Evolutionary conservation across 1,140 invertebrate species (phyloP).

Genomic region (Melipona quadrifasciata): DNA sequence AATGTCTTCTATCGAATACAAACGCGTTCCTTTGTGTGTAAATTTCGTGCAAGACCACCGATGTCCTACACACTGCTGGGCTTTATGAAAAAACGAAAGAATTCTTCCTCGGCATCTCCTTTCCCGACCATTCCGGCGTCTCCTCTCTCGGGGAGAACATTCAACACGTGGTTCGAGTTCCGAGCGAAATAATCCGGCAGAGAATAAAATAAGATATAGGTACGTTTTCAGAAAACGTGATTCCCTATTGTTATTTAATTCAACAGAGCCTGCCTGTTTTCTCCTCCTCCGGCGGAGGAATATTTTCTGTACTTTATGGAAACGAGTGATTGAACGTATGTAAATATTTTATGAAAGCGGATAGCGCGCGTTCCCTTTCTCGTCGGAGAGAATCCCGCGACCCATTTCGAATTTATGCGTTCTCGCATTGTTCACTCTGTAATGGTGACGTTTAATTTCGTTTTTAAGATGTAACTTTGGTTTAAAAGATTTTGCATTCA

Average conservation of each 20-base stretch:
- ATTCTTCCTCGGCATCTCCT: constrained; percentile 29
- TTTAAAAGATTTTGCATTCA: no score
- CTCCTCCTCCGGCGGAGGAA: background rate
- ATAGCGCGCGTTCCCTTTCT: no score
- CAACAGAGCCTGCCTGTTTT: background rate
- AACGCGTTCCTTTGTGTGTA: constrained; percentile 66
- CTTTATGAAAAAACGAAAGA: constrained; percentile 48
- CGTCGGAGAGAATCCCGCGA: no score
- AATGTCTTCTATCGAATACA: constrained; percentile 38
- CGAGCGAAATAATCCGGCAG: background rate
- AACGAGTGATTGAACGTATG: background rate
- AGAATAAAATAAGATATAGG: background rate
- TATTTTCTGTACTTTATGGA: background rate
- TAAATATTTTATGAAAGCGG: background rate
- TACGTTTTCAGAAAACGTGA: background rate
- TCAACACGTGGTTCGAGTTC: background rate
- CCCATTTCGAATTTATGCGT: no score
- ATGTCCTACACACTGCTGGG: constrained; percentile 1
- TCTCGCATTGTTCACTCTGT: no score
- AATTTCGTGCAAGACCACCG: constrained; percentile 46
- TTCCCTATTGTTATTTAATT: background rate
- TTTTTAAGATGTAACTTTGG: no score
- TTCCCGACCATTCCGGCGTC: constrained; percentile 6
- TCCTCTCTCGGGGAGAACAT: background rate
- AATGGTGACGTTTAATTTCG: no score